A percentile compares a stretch with the other conserved stretches of the same genome.
phyloP scores from a whole-genome alignment of 2,888 invertebrate genomes.

The Heliconius aoede region DNA sequence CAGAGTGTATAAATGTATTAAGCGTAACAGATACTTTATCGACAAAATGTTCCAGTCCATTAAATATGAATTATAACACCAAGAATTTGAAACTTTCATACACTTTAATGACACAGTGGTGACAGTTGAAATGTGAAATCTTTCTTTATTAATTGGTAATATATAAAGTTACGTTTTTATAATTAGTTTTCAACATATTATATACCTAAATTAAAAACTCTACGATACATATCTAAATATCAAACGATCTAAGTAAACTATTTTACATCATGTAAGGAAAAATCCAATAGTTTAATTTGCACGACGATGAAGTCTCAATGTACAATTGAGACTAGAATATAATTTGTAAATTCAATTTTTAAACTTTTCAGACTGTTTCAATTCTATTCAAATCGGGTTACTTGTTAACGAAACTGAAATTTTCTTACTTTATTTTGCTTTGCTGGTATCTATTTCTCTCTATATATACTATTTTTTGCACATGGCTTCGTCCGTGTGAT shows the following conservation, averaged over 20 bases:
- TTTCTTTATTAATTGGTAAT: too few relatives aligned
- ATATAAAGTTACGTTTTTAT: too few relatives aligned
- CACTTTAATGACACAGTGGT: not conserved
- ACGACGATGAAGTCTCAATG: not conserved
- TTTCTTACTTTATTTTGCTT: not conserved
- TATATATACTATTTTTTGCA: not conserved
- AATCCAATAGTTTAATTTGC: not conserved
- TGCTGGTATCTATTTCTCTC: not conserved
- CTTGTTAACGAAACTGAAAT: not conserved
- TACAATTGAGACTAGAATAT: conserved; percentile 11
- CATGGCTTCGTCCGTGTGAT: not conserved
- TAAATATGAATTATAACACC: conserved; percentile 5
- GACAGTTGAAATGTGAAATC: conserved; percentile 2
- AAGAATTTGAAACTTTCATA: conserved; percentile 1
- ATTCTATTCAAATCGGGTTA: not conserved
- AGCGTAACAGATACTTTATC: not conserved
- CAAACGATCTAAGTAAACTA: too few relatives aligned
- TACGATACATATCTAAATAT: too few relatives aligned
- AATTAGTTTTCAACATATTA: not conserved
- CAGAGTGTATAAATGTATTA: not conserved
- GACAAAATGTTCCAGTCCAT: not conserved
- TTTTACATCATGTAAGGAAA: not conserved
- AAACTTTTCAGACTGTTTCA: conserved; percentile 20
- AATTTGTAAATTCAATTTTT: conserved; percentile 15
- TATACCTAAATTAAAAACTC: not conserved